Evolutionary conservation across 2,113 vertebrate genomes (phyloP).

Genomic region (Megaceryle maxima): DNA sequence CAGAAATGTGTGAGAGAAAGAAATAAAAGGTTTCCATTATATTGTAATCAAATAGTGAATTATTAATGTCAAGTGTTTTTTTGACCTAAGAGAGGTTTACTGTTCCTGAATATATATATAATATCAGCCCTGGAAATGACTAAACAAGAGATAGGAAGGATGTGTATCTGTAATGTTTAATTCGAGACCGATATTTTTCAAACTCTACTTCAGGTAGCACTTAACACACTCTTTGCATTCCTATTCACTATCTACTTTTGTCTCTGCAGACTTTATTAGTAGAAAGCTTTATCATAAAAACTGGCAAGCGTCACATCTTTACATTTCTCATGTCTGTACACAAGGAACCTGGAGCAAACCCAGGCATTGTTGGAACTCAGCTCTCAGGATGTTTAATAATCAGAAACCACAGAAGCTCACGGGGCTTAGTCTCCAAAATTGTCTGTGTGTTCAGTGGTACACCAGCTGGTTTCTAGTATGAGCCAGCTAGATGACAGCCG

Average conservation of each 20-base stretch:
- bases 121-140: background rate
- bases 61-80: background rate
- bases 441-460: background rate
- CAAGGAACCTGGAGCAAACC: background rate
- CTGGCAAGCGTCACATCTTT: background rate
- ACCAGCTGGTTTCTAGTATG: background rate
- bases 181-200: background rate
- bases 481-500: background rate
- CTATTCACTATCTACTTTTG: background rate
- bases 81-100: background rate
- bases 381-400: background rate
- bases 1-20: background rate
- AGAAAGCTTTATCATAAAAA: background rate
- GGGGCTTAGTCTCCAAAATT: background rate
- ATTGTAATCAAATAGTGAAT: background rate
- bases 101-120: background rate
- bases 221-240: background rate
- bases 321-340: background rate
- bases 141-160: background rate
- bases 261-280: background rate
- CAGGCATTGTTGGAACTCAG: background rate
- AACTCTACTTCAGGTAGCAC: background rate
- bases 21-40: background rate
- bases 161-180: background rate
- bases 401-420: background rate